Evolutionary conservation across 2,113 vertebrate species (phyloP), one percentile per base, ranked within the genome.

Genomic region (Arothron firmamentum): DNA sequence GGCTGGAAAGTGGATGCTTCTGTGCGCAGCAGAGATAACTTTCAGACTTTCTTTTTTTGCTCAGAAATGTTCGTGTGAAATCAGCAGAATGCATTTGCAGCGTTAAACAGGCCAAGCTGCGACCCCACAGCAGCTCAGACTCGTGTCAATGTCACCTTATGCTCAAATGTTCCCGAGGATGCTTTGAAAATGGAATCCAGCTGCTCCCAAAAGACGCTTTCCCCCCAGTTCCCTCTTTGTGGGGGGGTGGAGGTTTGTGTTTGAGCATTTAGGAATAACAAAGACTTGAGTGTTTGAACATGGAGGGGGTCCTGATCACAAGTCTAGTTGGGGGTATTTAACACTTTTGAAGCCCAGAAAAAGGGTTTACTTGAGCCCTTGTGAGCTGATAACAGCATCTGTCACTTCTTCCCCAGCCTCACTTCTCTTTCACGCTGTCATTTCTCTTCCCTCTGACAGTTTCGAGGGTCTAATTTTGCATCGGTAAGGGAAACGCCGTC

Each of bases 401-500:
- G 21, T 23, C 21, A 3, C 21, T 23, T 23, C 54, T 18, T 28
- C 45, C 64, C 16, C 12, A 41, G 70, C 20, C 50, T 19, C 12
- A 52, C 46, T 52, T 52, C 34, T 38, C 11, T 38, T 12, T 38
- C 23, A 6, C 65, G 46, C 43, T 46, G 23, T 59, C 62, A 17
- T 56, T 19, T 60, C 53, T 70, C 57, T 62, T 59, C 56, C 61
- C 49, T 47, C 47, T 14, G 6, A 16, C 28, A 66, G 56, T 78
- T 68, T 70, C 15, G 5, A 14, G 25, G 64, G 56, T 78, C 65
- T 68, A 18, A 43, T 73, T 82, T 72, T 74, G 41, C 65, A 46
- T 72, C 58, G 38, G 70, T 72, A 65, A 79, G 81, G 65, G 77
- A 65, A 84, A 75, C 60, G 56, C 52, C 56, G 57, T 75, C 59